Base-by-base conservation (phyloP, 2,888 invertebrate genomes). In the Octonoba sinensis region DNA sequence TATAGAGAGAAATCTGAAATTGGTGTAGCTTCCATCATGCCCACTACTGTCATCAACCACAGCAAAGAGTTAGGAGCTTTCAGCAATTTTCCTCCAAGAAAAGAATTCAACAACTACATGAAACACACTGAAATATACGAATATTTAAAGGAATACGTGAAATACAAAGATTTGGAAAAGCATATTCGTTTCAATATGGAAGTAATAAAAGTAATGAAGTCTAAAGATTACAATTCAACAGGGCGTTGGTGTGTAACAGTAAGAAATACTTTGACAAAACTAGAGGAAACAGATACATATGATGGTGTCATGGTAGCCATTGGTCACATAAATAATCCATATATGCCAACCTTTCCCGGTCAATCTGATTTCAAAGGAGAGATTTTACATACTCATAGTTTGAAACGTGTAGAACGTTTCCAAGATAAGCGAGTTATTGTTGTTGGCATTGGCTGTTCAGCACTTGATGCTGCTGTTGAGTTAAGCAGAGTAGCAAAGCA, bases 401-500 rank as follows among this genome's bases (percentile, higher is more conserved):
- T 85, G 59, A 83, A 76, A 16, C 67, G 67, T 16, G 84, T 83
- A 1, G 64, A 59, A 1, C 75, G 78, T 18, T 85, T 84, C 75
- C 57, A 75, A n/a, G 87, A 85, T 27, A 87, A 88, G 84, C 85
- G 87, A 49, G 88, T 90, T 1, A 86, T 90, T 22, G 87, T 90
- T 0, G 86, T 90, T 44, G 90, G 90, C 1, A 88, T 89, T 62
- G 90, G 90, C 2, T 90, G 90, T 84, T 90, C 90, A 0, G 90
- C 70, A 13, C 60, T 81, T 3, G 85, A 85, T 74, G 67, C 82
- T 13, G 83, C 85, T 22, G 85, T 82, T 13, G 84, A 83, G 51
- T 67, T 81, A 4, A 78, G 77, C 20, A 49, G 47, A 13, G 78
- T 83, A 16, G 77, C 85, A 1, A 83, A 82, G 44, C 74, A 85